Evolutionary conservation across 2,888 invertebrate genomes (phyloP), one percentile per base, ranked within the genome.

Genomic region (Terebella lapidaria): DNA sequence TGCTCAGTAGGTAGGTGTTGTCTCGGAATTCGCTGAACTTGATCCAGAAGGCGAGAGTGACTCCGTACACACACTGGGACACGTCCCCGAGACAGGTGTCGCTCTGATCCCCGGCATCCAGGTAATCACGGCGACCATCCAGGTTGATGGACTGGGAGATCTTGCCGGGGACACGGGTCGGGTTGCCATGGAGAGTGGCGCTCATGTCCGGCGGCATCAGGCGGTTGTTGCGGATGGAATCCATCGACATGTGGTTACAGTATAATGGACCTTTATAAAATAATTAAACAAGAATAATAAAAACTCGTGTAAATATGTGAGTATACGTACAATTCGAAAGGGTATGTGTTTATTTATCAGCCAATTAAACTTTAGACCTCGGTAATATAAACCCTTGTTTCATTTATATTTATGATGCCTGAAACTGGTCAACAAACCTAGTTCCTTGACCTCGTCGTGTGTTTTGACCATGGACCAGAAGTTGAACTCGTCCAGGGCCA

Each of bases 401-500:
- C n/a, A n/a, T n/a, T n/a, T n/a, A n/a, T n/a, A n/a, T n/a, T n/a
- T n/a, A n/a, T n/a, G n/a, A n/a, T n/a, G n/a, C n/a, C n/a, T n/a
- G n/a, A n/a, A n/a, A n/a, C n/a, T n/a, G n/a, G n/a, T n/a, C n/a
- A n/a, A n/a, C n/a, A n/a, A 62, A 78, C 78, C 78, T 47, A 57
- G 58, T 68, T 77, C 77, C 51, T 70, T 64, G 15, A 76, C 63
- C 30, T 71, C 67, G 15, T 63, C 64, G 54, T 68, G 66, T 10
- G 64, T 66, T 64, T 71, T 70, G 51, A 67, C 60, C 5, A 57
- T 59, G 0, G 75, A 72, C 73, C 73, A 73, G 66, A 78, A 79
- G 57, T 71, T 66, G 61, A 77, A 72, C 45, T 78, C 77, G 58
- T 79, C 79, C n/a, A 79, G 67, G 0, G 68, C 61, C 29, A 79